Base-by-base conservation (phyloP, 2,797 vertebrate genomes). In the Gymnopithys bicolor region DNA sequence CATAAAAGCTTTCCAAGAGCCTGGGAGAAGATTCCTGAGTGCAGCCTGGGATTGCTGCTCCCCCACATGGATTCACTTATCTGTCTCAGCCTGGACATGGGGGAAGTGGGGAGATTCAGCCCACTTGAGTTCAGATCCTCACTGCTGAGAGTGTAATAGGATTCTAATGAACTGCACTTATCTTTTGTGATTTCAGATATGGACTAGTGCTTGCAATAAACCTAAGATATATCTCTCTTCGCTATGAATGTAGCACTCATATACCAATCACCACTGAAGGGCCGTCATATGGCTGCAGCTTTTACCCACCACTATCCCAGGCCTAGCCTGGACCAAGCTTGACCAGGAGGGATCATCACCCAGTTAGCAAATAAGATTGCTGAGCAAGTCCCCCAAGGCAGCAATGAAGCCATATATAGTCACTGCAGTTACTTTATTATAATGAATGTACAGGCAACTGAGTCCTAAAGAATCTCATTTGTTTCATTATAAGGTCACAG, bases 381-480 rank as follows among this genome's bases (percentile, higher is more conserved):
- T 23, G 73, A 90, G 66, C 27, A 67, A 52, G 32, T 69, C 17
- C 13, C 51, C 15, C 1, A 5, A 46, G 43, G 37, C 49, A 91
- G 58, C 76, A 60, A 22, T 56, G n/a, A 69, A 69, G 32, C 28
- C 32, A 45, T 73, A 35, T 21, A 73, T 32, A 37, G 66, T 86
- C 55, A 63, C 25, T 76, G 52, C 0, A 0, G 33, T 88, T 84
- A 56, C 33, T 68, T 88, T 73, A 70, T 55, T 7, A 66, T 66
- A 46, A 92, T 55, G 25, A 81, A 66, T n/a, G 63, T 69, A 66
- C 24, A 76, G 71, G 32, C 49, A 90, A 91, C 25, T 15, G 39
- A 63, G 48, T 63, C 66, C 87, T 89, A 59, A 93, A 95, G 48
- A 70, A 76, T 88, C 73, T 79, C 69, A 46, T 86, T 92, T 73